Conservation (phyloP, 2,797 vertebrate species). For the Thalassophryne amazonica region DNA sequence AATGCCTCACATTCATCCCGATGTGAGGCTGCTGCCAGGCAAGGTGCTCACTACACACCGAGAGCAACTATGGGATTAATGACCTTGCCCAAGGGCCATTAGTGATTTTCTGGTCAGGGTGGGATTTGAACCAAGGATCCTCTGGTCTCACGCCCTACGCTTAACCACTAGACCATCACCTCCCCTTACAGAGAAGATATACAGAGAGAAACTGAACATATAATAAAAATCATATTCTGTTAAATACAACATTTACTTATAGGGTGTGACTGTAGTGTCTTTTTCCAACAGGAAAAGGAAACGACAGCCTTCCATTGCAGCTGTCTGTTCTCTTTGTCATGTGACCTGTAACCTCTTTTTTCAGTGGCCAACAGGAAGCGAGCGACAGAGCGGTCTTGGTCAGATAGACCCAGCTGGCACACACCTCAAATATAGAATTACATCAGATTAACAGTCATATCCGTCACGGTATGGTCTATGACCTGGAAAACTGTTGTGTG, state of each 20-base stretch:
- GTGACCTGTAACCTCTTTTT: constrained; percentile 28
- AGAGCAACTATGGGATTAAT: too few relatives aligned
- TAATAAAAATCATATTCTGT: constrained; percentile 22
- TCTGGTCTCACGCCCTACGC: too few relatives aligned
- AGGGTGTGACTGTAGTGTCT: constrained; percentile 13
- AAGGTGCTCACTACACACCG: too few relatives aligned
- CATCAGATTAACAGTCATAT: constrained; percentile 8
- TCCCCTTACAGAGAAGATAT: too few relatives aligned
- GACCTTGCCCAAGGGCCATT: too few relatives aligned
- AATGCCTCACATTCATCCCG: too few relatives aligned
- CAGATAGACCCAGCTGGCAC: constrained; percentile 23
- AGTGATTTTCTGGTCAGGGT: too few relatives aligned
- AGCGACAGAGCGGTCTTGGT: constrained; percentile 24
- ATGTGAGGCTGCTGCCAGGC: too few relatives aligned
- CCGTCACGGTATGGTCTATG: background rate
- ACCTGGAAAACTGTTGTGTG: constrained; percentile 26
- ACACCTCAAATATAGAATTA: constrained; percentile 11
- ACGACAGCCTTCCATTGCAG: constrained; percentile 39
- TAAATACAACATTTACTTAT: constrained; percentile 13
- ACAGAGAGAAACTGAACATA: too few relatives aligned
- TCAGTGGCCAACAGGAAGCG: constrained; percentile 47
- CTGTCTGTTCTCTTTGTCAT: constrained; percentile 27
- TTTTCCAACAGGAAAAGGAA: constrained; percentile 46
- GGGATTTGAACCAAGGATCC: too few relatives aligned
- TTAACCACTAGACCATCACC: too few relatives aligned